These are phyloP conservation scores for Microctonus brassicae DNA, from an alignment of 2,888 invertebrate genomes.

Conservation along the genomic window DNA sequence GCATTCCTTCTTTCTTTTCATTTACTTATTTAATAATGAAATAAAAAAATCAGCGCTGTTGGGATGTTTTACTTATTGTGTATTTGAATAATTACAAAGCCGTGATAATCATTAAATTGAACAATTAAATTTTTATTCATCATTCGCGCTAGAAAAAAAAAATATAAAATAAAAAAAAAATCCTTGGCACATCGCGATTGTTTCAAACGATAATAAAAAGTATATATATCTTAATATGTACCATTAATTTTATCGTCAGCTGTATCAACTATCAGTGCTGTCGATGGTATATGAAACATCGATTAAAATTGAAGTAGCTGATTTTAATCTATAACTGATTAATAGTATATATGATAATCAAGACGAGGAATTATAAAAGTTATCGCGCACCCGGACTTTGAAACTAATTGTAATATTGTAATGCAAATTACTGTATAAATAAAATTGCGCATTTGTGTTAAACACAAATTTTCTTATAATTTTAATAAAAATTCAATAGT, in stretches of 20 bases:
- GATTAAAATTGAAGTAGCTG: slow-evolving; percentile 11
- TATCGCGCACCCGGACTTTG: not conserved
- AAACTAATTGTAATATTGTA: not conserved
- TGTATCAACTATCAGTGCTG: not conserved
- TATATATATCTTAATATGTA: not conserved
- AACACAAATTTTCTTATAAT: too few relatives aligned
- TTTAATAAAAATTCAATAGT: not conserved
- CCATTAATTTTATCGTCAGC: not conserved
- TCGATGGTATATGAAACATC: slow-evolving; percentile 9
- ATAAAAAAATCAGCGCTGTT: too few relatives aligned
- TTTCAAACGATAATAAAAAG: not conserved
- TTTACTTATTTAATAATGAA: too few relatives aligned
- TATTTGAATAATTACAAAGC: too few relatives aligned
- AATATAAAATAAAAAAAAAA: slow-evolving; percentile 20
- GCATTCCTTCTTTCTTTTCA: too few relatives aligned
- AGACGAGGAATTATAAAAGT: not conserved
- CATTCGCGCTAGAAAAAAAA: slow-evolving; percentile 14
- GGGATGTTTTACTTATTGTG: too few relatives aligned
- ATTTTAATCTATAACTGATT: not conserved
- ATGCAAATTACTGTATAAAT: not conserved
- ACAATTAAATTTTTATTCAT: too few relatives aligned
- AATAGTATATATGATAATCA: slow-evolving; percentile 3
- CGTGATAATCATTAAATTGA: too few relatives aligned
- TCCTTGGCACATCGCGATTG: slow-evolving; percentile 26
- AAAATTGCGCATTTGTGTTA: not conserved